phyloP scores from a whole-genome alignment of 2,113 vertebrate genomes.

The Calyptommatus sinebrachiatus region DNA sequence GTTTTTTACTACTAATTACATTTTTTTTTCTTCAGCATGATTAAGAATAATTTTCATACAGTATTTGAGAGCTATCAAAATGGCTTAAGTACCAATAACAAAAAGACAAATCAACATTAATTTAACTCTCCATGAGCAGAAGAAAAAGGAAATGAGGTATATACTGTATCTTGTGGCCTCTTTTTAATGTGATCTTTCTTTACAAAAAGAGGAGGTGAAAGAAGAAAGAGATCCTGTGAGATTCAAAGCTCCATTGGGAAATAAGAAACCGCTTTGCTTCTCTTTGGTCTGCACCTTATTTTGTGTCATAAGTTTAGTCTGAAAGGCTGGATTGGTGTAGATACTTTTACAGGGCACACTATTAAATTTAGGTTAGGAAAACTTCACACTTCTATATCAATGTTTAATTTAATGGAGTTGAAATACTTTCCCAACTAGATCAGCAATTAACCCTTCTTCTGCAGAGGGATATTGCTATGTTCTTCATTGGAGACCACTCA shows the following conservation, averaged over 20 bases:
- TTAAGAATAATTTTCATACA: too few species aligned
- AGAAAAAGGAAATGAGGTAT: not conserved
- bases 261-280: not conserved
- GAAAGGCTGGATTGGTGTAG: not conserved
- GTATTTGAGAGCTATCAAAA: not conserved
- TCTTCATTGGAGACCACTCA: not conserved
- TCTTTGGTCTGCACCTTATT: not conserved
- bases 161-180: not conserved
- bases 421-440: not conserved
- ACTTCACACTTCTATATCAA: not conserved
- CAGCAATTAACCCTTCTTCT: not conserved
- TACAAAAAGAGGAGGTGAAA: slow-evolving; percentile 9
- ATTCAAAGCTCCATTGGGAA: not conserved
- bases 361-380: not conserved
- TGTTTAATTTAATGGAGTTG: not conserved
- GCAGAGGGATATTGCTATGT: not conserved
- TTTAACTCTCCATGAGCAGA: not conserved
- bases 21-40: too few species aligned
- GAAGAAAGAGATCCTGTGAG: not conserved
- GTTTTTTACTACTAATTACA: not conserved
- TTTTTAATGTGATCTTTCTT: not conserved
- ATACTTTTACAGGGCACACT: not conserved
- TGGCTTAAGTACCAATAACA: not conserved
- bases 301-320: slow-evolving; percentile 10
- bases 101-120: not conserved